A percentile compares a stretch with the other conserved stretches of the same genome.
Evolutionary conservation across 2,113 vertebrate genomes (phyloP).

Genomic region (Fregetta grallaria): DNA sequence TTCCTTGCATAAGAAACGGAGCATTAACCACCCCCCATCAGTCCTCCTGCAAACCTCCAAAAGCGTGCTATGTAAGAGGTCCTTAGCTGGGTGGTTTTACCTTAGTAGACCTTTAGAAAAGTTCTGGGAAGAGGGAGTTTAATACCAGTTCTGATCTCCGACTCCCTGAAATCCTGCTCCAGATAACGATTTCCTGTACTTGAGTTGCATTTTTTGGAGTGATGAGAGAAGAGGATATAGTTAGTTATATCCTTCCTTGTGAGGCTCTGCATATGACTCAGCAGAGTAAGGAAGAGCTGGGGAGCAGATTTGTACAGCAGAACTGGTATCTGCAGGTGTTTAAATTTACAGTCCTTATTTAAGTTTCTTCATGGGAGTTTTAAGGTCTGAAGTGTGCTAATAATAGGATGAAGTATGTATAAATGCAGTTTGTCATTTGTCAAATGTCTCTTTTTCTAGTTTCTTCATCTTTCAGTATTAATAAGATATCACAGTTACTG

Average conservation of each 20-base stretch:
- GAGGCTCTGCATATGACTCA: neutral
- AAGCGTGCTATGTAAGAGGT: neutral
- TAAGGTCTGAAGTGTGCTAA: neutral
- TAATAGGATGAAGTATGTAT: neutral
- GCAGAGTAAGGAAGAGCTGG: neutral
- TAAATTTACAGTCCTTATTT: neutral
- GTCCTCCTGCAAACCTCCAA: neutral
- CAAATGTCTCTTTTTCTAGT: neutral
- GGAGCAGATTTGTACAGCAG: neutral
- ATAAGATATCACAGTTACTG: neutral
- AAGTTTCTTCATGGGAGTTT: neutral
- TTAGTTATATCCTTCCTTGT: neutral
- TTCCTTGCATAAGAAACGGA: neutral
- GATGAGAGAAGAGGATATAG: neutral
- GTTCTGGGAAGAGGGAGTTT: neutral
- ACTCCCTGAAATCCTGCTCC: neutral
- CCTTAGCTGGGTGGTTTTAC: neutral
- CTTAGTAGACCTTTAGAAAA: neutral
- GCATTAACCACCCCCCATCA: neutral
- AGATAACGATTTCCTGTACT: neutral
- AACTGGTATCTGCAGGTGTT: neutral
- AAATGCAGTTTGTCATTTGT: slow-evolving; percentile 2
- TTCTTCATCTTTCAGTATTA: slow-evolving; percentile 21
- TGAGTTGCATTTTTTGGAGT: neutral
- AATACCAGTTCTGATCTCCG: neutral